phyloP scores from a whole-genome alignment of 2,113 vertebrate species.

The Puntigrus tetrazona region DNA sequence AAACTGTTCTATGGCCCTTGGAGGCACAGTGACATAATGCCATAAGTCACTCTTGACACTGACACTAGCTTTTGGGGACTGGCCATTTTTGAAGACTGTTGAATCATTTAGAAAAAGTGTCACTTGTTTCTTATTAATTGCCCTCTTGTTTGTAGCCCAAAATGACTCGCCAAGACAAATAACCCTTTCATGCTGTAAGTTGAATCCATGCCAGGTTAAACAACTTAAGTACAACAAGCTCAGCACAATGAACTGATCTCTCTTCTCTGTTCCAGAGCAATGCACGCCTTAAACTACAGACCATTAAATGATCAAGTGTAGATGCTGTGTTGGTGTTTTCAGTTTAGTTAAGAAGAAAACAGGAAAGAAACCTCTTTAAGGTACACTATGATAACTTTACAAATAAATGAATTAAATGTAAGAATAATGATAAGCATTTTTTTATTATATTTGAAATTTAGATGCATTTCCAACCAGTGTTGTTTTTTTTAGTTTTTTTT shows the following conservation, averaged over 20 bases:
- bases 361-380: not conserved
- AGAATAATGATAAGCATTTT: not conserved
- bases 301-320: not conserved
- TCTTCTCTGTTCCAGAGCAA: not conserved
- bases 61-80: slow-evolving; percentile 73
- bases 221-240: slow-evolving; percentile 60
- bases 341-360: not conserved
- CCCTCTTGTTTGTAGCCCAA: slow-evolving; percentile 68
- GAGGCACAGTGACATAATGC: slow-evolving; percentile 69
- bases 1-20: slow-evolving; percentile 66
- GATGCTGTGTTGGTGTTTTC: slow-evolving; percentile 16
- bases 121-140: slow-evolving; percentile 79
- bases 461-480: too few species aligned
- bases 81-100: slow-evolving; percentile 74
- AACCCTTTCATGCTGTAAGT: slow-evolving; percentile 68
- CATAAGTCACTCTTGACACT: slow-evolving; percentile 76
- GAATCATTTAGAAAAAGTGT: slow-evolving; percentile 76
- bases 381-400: not conserved
- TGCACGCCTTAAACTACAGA: not conserved
- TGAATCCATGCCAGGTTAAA: slow-evolving; percentile 68
- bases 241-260: slow-evolving; percentile 53
- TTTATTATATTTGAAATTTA: not conserved
- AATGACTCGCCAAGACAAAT: slow-evolving; percentile 72
- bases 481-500: too few species aligned
- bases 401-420: not conserved